Evolutionary conservation across 2,113 vertebrate genomes (phyloP).

Genomic region (Sorex araneus): DNA sequence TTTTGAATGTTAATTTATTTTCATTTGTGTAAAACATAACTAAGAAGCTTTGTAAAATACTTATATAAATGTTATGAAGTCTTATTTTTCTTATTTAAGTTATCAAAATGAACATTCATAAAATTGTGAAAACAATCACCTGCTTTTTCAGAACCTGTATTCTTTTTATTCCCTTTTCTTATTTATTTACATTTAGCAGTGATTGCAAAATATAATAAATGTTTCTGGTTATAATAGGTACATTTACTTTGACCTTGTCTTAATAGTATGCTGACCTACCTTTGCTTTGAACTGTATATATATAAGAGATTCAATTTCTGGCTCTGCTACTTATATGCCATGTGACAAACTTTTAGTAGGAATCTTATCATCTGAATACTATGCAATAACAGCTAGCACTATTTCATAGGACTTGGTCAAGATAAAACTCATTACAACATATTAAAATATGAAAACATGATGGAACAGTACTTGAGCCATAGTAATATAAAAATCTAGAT

Average conservation of each 20-base stretch:
- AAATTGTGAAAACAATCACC: neutral
- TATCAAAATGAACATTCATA: slow-evolving; percentile 30
- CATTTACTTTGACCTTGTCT: slow-evolving; percentile 15
- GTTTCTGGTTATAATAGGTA: slow-evolving; percentile 16
- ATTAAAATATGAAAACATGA: neutral
- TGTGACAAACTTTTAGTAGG: neutral
- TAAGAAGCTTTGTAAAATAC: neutral
- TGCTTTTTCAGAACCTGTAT: neutral
- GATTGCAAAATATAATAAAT: slow-evolving; percentile 2
- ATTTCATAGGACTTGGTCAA: slow-evolving; percentile 9
- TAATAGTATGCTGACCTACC: neutral
- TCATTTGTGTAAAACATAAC: neutral
- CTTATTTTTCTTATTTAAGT: slow-evolving; percentile 24
- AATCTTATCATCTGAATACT: slow-evolving; percentile 46
- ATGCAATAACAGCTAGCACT: slow-evolving; percentile 10
- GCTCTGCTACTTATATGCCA: neutral
- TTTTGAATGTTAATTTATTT: neutral
- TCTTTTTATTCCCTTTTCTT: neutral
- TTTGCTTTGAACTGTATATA: slow-evolving; percentile 15
- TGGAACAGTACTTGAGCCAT: neutral
- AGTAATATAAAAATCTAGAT: slow-evolving; percentile 8
- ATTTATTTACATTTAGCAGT: too few relatives aligned
- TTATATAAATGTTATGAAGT: slow-evolving; percentile 12
- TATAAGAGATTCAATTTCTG: slow-evolving; percentile 20
- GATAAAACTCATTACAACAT: too few relatives aligned